phyloP scores from a whole-genome alignment of 2,113 vertebrate species.

The Brachypteracias leptosomus region DNA sequence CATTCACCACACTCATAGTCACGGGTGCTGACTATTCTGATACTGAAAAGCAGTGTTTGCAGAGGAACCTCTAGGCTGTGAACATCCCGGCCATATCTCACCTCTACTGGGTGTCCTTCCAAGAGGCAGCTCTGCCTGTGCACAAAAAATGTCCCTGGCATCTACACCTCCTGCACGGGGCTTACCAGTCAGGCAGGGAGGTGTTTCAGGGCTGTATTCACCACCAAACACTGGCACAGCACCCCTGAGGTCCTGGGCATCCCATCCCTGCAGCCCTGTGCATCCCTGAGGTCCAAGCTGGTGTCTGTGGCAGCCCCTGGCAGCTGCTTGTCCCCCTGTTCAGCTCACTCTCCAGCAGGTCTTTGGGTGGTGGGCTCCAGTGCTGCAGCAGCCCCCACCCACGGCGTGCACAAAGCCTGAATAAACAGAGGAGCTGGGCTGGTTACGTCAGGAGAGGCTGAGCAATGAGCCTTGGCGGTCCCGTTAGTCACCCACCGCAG shows the following conservation, averaged over 20 bases:
- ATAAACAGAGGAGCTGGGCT: neutral
- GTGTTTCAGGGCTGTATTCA: neutral
- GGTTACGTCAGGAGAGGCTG: neutral
- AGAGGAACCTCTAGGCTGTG: neutral
- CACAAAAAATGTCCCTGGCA: neutral
- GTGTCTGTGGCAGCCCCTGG: neutral
- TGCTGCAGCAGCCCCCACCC: neutral
- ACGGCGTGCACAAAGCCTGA: neutral
- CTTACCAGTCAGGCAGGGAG: neutral
- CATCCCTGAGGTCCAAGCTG: neutral
- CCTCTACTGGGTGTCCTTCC: neutral
- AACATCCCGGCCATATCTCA: neutral
- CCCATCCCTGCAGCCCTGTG: neutral
- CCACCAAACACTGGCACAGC: fast-evolving
- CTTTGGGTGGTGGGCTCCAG: neutral
- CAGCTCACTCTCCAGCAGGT: neutral
- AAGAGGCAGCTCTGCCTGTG: neutral
- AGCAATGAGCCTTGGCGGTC: neutral
- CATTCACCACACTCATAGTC: too few species aligned
- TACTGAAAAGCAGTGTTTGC: neutral
- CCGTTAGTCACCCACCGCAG: neutral
- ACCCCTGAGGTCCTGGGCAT: neutral
- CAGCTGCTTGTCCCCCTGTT: neutral
- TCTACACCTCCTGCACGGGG: neutral
- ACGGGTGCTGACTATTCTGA: neutral